Evolutionary conservation across 2,888 invertebrate species (phyloP), one percentile per base, ranked within the genome.

Genomic region (Dinocampus coccinellae): DNA sequence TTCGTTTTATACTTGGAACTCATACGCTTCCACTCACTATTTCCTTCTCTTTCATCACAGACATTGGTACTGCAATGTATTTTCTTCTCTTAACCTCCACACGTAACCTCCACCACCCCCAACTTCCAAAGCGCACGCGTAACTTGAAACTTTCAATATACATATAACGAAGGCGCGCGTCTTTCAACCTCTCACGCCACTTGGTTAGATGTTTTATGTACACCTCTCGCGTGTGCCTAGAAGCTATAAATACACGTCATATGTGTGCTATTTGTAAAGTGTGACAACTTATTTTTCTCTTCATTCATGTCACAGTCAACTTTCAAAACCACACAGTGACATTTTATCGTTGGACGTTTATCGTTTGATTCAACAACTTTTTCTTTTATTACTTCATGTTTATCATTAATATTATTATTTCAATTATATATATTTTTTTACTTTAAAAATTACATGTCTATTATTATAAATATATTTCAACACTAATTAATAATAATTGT

Each of bases 1-100:
- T 42, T 33, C 47, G 67, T 58, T 53, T 33, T 29, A 39, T 57
- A 66, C 57, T 66, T 36, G n/a, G 7, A 29, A n/a, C n/a, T n/a
- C 47, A 39, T 47, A n/a, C 47, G 16, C 47, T 29, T 7, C 7
- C 7, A 29, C 29, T 13, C 1, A 29, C 26, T 26, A 26, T 55
- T 29, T 55, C 13, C n/a, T n/a, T 26, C 13, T 55, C 55, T 24
- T 47, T 47, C 7, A n/a, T n/a, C 7, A n/a, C 47, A 47, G 7
- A 16, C 16, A 47, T 16, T 16, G 16, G 16, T 47, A 47, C 16
- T 47, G 47, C 16, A 20, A 16, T 4, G 16, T 7, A 16, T 9
- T 4, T 7, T 4, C 29, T 7, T 29, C 29, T 29, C 29, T 29
- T 7, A 29, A 3, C 29, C 29, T 29, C 7, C 39, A n/a, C 16